Evolutionary conservation across 2,888 invertebrate species (phyloP), one percentile per base, ranked within the genome.

Genomic region (Hirtodrosophila alboralis): DNA sequence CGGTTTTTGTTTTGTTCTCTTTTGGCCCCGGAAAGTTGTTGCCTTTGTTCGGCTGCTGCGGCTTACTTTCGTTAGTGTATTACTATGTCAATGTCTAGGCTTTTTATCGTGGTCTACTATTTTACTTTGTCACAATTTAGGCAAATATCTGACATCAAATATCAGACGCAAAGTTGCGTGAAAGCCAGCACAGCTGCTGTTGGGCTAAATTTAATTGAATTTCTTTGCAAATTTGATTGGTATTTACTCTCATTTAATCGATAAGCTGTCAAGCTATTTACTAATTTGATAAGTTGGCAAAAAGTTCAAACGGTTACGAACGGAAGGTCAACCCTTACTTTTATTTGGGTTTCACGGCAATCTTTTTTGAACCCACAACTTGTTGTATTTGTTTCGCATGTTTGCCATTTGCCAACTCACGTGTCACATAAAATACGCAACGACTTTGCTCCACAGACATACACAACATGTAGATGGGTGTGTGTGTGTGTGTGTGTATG

Each of bases 171-270:
- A 64, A 58, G 33, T 45, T 18, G 33, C 53, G 52, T 51, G 36
- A 61, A 69, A 60, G 47, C 54, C 41, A 27, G 43, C 43, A 59
- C 41, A 27, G 43, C 43, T 54, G 68, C 54, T 54, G 67, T 44
- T 67, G 68, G 68, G 57, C 37, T 71, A 69, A 79, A 76, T 83
- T 80, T 59, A 75, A 75, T 75, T 75, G 65, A 76, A 83, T 75
- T 76, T 64, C 59, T 54, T 61, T 47, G 4, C 56, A 75, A 85
- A 84, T 75, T 81, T 84, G 86, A 81, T 81, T 75, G 75, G 67
- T 48, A 53, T 41, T 33, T 44, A 57, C 40, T 47, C 47, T 44
- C 34, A 61, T 84, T 79, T 66, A 72, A 83, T 74, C 74, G 67
- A 76, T 52, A 83, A 79, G 65, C 66, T 75, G 75, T 43, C 69